Conservation (phyloP, 2,888 invertebrate genomes). For the Auanema freiburgensis region DNA sequence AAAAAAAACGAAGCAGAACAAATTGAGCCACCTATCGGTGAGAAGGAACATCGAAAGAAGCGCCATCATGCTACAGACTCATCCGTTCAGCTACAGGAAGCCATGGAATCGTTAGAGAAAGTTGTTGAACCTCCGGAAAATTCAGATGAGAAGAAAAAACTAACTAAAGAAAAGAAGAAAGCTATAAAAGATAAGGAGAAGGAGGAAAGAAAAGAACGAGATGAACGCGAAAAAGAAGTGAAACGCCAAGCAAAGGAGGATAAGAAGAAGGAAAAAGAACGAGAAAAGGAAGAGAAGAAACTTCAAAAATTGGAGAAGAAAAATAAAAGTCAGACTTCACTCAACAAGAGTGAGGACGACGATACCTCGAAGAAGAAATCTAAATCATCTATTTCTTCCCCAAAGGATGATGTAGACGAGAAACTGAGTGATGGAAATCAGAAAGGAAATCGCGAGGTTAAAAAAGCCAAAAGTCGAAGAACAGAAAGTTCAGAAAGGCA, state of each 20-base stretch:
- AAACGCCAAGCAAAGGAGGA: constrained; percentile 35
- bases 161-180: constrained; percentile 32
- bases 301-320: too few species aligned
- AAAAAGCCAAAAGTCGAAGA: constrained; percentile 1
- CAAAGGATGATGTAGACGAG: constrained; percentile 9
- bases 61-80: not conserved
- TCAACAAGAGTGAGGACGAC: constrained; percentile 17
- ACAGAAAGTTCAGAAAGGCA: constrained; percentile 8
- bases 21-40: constrained; percentile 23
- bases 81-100: not conserved
- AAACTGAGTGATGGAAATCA: constrained; percentile 16
- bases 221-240: constrained; percentile 33
- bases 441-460: constrained; percentile 25
- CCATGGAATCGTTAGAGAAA: constrained; percentile 7
- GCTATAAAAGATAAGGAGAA: constrained; percentile 28
- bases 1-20: constrained; percentile 26
- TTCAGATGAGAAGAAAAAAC: constrained; percentile 13
- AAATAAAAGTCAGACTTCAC: constrained; percentile 16
- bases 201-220: constrained; percentile 28
- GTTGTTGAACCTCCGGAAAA: not conserved
- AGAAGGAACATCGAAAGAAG: constrained; percentile 23
- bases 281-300: constrained; percentile 33
- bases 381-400: not conserved
- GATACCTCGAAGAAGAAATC: constrained; percentile 22
- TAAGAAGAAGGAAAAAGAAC: constrained; percentile 33